Percentiles rank a stretch among this genome's conserved stretches.
These are phyloP conservation scores for Archocentrus centrarchus DNA, from an alignment of 2,113 vertebrate species.

Conservation along the genomic window DNA sequence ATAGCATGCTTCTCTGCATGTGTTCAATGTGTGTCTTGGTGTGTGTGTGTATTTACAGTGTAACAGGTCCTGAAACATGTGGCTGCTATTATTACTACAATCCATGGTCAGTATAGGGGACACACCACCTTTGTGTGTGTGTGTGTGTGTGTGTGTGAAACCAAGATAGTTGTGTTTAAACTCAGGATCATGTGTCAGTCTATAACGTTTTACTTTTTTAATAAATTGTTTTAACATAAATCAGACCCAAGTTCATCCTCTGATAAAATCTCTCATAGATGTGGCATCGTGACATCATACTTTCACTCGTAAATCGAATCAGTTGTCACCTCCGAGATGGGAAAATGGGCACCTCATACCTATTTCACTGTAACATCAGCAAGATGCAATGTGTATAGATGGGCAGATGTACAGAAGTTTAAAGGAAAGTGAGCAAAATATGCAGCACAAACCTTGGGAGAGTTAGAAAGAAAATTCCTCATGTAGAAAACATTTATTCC, in stretches of 20 bases:
- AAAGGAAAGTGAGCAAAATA: neutral
- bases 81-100: slow-evolving; percentile 76
- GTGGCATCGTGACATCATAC: neutral
- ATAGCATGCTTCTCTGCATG: slow-evolving; percentile 46
- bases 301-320: neutral
- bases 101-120: slow-evolving; percentile 65
- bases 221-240: neutral
- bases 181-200: slow-evolving; percentile 30
- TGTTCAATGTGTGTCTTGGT: slow-evolving; percentile 21
- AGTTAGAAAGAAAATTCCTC: neutral
- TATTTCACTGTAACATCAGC: neutral
- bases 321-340: neutral
- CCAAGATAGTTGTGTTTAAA: slow-evolving; percentile 27
- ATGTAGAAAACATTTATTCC: too few relatives aligned
- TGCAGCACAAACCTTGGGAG: neutral
- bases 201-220: neutral
- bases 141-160: slow-evolving; percentile 50
- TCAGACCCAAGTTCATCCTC: neutral
- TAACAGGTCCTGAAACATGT: slow-evolving; percentile 74
- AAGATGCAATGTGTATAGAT: neutral
- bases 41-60: slow-evolving; percentile 68
- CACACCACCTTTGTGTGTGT: slow-evolving; percentile 18
- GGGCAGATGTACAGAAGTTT: neutral
- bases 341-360: neutral
- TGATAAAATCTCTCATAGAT: neutral